These are phyloP conservation scores for Troilus luridus DNA, from an alignment of 2,888 invertebrate genomes.

Conservation along the genomic window DNA sequence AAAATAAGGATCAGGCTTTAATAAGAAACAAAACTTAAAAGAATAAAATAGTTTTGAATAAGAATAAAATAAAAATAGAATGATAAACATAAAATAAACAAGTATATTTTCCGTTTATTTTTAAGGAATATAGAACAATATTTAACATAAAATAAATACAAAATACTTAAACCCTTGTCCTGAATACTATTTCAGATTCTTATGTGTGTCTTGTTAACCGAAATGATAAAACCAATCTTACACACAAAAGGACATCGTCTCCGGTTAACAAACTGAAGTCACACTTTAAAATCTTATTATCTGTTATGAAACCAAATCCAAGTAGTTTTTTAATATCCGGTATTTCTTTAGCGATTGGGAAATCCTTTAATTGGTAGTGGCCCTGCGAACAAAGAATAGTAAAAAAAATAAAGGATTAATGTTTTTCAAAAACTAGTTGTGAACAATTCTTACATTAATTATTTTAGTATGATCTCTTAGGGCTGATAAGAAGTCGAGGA, in stretches of 20 bases:
- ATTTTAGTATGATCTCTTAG: no score
- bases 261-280: slow-evolving; percentile 17
- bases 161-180: neutral
- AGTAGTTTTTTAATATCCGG: slow-evolving; percentile 5
- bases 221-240: neutral
- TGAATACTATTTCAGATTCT: neutral
- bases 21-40: no score
- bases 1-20: no score
- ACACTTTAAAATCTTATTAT: slow-evolving; percentile 18
- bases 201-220: neutral
- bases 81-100: no score
- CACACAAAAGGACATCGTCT: neutral
- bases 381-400: neutral
- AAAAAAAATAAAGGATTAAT: neutral
- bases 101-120: neutral
- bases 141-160: neutral
- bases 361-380: slow-evolving; percentile 37
- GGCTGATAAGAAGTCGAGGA: no score
- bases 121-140: neutral
- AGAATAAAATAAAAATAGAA: neutral
- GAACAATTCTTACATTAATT: no score
- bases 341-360: slow-evolving; percentile 8
- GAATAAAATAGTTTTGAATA: neutral
- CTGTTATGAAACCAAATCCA: slow-evolving; percentile 30
- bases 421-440: no score